Base-by-base conservation (phyloP, 1,140 invertebrate genomes). In the Bathynomus jamesi region DNA sequence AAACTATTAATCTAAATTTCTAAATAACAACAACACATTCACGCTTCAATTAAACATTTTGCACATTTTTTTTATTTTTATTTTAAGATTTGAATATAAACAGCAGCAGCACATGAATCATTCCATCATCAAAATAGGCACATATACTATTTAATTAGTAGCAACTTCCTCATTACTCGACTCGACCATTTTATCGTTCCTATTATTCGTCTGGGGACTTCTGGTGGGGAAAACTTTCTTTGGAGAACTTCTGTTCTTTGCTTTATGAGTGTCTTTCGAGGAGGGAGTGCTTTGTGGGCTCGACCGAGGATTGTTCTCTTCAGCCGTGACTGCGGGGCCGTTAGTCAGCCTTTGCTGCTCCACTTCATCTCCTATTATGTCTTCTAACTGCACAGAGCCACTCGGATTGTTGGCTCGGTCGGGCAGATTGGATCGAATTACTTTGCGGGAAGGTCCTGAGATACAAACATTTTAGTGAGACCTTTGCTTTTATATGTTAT, bases 401-500 rank as follows among this genome's bases (percentile, higher is more conserved):
- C 75, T 77, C 25, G 75, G 75, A 31, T 77, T 77, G 67, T 69
- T 67, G n/a, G 69, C 70, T 8, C 75, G 66, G 28, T 77, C 75
- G 29, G 75, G 75, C 61, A 77, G 64, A 66, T 73, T 72, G 29
- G 68, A 62, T 32, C 40, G 53, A 2, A 77, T 71, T n/a, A 77
- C 72, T 30, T 72, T 74, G 24, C 71, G 46, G n/a, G 66, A 74
- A 0, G 75, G 75, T 21, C 75, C 75, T 74, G 69, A 13, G 7
- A 27, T 29, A 17, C 29, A 27, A 61, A 17, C n/a, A n/a, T n/a
- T n/a, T n/a, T n/a, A n/a, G n/a, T n/a, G n/a, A n/a, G n/a, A n/a
- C n/a, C n/a, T n/a, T n/a, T n/a, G n/a, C n/a, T n/a, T n/a, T n/a
- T n/a, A n/a, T n/a, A 17, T 24, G 27, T 24, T 21, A 10, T 24